Conservation (phyloP, 2,888 invertebrate species). For the Pteria penguin region DNA sequence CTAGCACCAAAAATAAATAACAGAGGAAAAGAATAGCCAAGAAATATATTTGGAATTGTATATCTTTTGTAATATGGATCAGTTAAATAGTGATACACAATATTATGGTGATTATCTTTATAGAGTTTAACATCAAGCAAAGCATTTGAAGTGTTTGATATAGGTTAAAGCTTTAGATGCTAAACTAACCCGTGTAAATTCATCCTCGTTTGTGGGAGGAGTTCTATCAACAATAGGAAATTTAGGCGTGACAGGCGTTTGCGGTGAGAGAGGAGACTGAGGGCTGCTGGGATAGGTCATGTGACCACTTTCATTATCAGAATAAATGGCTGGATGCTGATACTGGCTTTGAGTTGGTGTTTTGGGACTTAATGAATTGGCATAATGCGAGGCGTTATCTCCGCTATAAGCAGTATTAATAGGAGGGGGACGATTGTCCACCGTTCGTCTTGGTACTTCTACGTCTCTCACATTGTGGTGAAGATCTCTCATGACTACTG, state of each 20-base stretch:
- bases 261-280: slow-evolving; percentile 53
- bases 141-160: too few species aligned
- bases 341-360: slow-evolving; percentile 41
- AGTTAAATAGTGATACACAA: too few species aligned
- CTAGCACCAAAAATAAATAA: too few species aligned
- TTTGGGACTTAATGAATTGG: slow-evolving; percentile 21
- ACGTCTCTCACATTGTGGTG: slow-evolving; percentile 53
- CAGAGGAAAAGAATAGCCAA: too few species aligned
- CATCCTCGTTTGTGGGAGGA: slow-evolving; percentile 60
- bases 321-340: slow-evolving; percentile 15
- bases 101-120: too few species aligned
- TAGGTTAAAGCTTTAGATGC: too few species aligned
- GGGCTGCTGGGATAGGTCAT: slow-evolving; percentile 54
- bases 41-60: too few species aligned
- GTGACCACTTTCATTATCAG: slow-evolving; percentile 42
- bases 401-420: slow-evolving; percentile 17
- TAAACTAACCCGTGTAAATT: slow-evolving; percentile 76
- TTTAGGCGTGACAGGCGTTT: slow-evolving; percentile 40
- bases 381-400: background rate
- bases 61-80: too few species aligned
- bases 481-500: slow-evolving; percentile 59
- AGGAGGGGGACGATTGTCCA: slow-evolving; percentile 39
- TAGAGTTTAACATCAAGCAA: too few species aligned
- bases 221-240: slow-evolving; percentile 5
- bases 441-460: slow-evolving; percentile 19